Conservation (phyloP, 2,797 vertebrate genomes). For the Remorina albescens region DNA sequence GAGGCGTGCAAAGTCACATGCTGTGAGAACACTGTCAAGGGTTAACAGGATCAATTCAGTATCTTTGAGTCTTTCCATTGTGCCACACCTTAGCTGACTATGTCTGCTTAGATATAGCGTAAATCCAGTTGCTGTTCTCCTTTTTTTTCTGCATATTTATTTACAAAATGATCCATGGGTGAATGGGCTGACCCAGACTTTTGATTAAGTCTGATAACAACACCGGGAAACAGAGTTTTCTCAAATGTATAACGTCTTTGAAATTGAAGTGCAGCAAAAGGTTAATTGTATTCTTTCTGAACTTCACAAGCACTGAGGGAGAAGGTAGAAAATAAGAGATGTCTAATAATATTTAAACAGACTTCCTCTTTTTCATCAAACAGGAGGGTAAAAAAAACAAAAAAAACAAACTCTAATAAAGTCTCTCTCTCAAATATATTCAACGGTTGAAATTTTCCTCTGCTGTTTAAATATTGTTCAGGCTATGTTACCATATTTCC, state of each 20-base stretch:
- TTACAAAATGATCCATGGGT: slow-evolving; percentile 31
- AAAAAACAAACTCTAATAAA: too few species aligned
- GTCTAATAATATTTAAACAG: slow-evolving; percentile 37
- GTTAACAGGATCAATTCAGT: slow-evolving; percentile 33
- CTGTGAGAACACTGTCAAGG: background rate
- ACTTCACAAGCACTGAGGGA: slow-evolving; percentile 27
- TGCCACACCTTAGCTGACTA: background rate
- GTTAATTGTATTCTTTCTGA: slow-evolving; percentile 41
- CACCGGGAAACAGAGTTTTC: background rate
- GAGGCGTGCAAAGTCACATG: slow-evolving; percentile 7
- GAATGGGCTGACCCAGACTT: slow-evolving; percentile 24
- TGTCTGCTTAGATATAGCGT: slow-evolving; percentile 40
- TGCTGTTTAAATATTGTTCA: background rate
- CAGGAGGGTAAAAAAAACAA: background rate
- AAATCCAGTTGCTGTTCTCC: too few species aligned
- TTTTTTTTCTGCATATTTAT: too few species aligned
- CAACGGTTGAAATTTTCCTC: slow-evolving; percentile 22
- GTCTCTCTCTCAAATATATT: slow-evolving; percentile 9
- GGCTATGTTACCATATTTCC: background rate
- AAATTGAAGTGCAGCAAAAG: slow-evolving; percentile 42
- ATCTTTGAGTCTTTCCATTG: slow-evolving; percentile 37
- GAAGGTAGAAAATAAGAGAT: slow-evolving; percentile 41
- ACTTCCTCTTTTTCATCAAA: slow-evolving; percentile 14
- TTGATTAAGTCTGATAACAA: slow-evolving; percentile 41
- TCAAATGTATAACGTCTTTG: slow-evolving; percentile 31